Base-by-base conservation (phyloP, 2,888 invertebrate genomes). In the Andrena hattorfiana region DNA sequence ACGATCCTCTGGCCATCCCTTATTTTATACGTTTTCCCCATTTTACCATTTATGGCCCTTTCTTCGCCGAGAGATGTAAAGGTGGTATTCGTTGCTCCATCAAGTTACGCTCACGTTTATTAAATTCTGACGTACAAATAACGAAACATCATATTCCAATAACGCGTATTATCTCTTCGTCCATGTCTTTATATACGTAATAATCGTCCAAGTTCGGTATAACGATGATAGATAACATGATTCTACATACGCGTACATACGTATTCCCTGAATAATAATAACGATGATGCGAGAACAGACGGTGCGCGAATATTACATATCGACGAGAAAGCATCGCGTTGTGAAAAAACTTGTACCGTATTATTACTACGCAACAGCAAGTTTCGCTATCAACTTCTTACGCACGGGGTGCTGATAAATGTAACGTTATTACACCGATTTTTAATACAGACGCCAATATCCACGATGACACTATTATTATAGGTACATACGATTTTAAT, bases 41-140 rank as follows among this genome's bases (percentile, higher is more conserved):
- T 35, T 35, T n/a, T n/a, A n/a, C n/a, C n/a, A n/a, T n/a, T n/a
- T n/a, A n/a, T n/a, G n/a, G n/a, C n/a, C n/a, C n/a, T n/a, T n/a
- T n/a, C n/a, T n/a, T n/a, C n/a, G n/a, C n/a, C n/a, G n/a, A 20
- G 30, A 30, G 13, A 62, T 16, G 4, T n/a, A 30, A 67, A 30
- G 68, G 2, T 62, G 68, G 2, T 62, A 67, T 2, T 20, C 26
- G 23, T 49, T 71, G 23, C 56, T 75, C 30, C 56, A 3, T 54
- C 23, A 71, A 10, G 35, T 76, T 73, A 70, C 70, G 70, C 74
- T 67, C 62, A 73, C 49, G 56, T 83, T 83, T 84, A 84, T 82
- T 81, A 70, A 77, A 77, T 82, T 74, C 64, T 64, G 60, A 54
- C 78, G 51, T 75, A 84, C 78, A 78, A 62, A 84, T 76, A 64